A percentile compares a stretch with the other conserved stretches of the same genome.
These are phyloP conservation scores for Altica lythri DNA, from an alignment of 2,888 invertebrate species.

Conservation along the genomic window DNA sequence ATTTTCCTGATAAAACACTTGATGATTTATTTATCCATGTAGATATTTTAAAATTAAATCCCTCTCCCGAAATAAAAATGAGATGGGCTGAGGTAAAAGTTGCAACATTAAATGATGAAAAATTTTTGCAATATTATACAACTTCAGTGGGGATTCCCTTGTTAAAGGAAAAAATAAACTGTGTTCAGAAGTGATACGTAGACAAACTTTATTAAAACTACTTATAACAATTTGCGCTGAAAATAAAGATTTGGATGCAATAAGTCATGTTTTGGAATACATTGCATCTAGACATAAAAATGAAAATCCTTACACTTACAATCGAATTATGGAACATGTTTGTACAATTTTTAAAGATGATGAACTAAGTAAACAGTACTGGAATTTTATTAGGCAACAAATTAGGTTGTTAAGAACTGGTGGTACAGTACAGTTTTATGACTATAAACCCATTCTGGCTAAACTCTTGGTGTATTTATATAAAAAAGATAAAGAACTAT, in stretches of 20 bases:
- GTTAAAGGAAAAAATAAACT: slow-evolving; percentile 36
- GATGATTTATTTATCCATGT: background rate
- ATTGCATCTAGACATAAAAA: slow-evolving; percentile 33
- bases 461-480: slow-evolving; percentile 2
- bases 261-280: slow-evolving; percentile 34
- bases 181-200: slow-evolving; percentile 30
- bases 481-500: slow-evolving; percentile 10
- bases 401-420: slow-evolving; percentile 24
- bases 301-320: slow-evolving; percentile 20
- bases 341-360: slow-evolving; percentile 14
- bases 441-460: background rate
- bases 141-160: slow-evolving; percentile 26
- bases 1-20: slow-evolving; percentile 16
- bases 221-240: slow-evolving; percentile 29
- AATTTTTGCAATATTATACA: slow-evolving; percentile 27
- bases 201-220: slow-evolving; percentile 20
- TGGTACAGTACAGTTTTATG: slow-evolving; percentile 2
- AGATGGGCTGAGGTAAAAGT: slow-evolving; percentile 30
- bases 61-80: slow-evolving; percentile 13
- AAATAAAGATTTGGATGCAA: slow-evolving; percentile 33
- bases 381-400: slow-evolving; percentile 30
- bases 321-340: slow-evolving; percentile 9
- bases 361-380: slow-evolving; percentile 26
- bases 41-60: slow-evolving; percentile 9
- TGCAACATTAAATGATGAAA: slow-evolving; percentile 21